These are phyloP conservation scores for Drosophila hamatofila DNA, from an alignment of 2,888 invertebrate genomes.

Conservation along the genomic window DNA sequence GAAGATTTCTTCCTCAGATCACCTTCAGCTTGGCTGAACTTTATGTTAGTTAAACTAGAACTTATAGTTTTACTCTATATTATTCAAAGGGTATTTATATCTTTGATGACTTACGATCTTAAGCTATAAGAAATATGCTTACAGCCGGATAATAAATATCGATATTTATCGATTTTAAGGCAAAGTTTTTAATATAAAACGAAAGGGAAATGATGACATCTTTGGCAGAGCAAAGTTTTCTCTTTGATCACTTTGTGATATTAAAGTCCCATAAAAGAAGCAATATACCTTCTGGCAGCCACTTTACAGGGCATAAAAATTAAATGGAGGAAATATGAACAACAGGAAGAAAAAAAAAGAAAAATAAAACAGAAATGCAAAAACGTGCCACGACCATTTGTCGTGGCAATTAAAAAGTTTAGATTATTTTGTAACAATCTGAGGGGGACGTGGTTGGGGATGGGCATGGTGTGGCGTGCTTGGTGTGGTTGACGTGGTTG, in stretches of 20 bases:
- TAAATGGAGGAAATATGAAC: conserved; percentile 16
- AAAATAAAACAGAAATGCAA: conserved; percentile 45
- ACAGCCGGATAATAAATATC: too few species aligned
- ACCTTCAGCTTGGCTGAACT: too few species aligned
- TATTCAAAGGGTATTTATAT: background rate
- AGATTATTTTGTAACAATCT: conserved; percentile 65
- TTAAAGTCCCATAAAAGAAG: background rate
- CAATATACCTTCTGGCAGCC: background rate
- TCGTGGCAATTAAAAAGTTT: conserved; percentile 79
- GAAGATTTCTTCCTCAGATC: background rate
- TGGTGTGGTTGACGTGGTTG: conserved; percentile 37
- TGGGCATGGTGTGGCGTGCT: background rate
- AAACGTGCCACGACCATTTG: conserved; percentile 71
- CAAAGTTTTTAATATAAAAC: too few species aligned
- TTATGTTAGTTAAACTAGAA: background rate
- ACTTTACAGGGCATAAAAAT: conserved; percentile 5
- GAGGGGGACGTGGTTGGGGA: conserved; percentile 26
- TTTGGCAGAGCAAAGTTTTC: background rate
- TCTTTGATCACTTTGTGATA: background rate
- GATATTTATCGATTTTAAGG: background rate
- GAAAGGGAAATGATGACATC: background rate
- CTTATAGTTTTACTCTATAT: background rate
- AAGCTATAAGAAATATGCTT: too few species aligned
- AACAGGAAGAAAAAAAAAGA: background rate
- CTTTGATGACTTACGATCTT: too few species aligned